Evolutionary conservation across 2,888 invertebrate species (phyloP).

Genomic region (Tillus elongatus): DNA sequence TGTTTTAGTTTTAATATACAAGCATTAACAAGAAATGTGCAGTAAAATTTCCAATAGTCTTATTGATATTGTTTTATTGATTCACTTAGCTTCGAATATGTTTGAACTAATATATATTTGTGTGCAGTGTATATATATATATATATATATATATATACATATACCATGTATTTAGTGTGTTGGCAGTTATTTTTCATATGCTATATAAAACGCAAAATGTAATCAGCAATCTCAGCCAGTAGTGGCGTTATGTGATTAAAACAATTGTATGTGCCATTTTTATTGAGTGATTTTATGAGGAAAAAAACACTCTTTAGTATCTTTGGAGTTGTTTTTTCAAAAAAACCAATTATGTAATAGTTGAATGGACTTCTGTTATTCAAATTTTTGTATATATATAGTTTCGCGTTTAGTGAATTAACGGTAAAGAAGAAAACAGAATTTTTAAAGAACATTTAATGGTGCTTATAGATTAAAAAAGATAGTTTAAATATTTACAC

Average conservation of each 20-base stretch:
- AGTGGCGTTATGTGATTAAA: background rate
- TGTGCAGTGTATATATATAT: background rate
- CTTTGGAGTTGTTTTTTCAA: too few species aligned
- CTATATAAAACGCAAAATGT: background rate
- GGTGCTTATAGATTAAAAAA: slow-evolving; percentile 38
- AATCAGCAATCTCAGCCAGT: slow-evolving; percentile 4
- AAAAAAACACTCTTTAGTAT: background rate
- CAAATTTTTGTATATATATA: background rate
- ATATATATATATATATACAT: background rate
- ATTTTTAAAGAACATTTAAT: slow-evolving; percentile 25
- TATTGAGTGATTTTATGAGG: background rate
- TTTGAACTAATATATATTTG: background rate
- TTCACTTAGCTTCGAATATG: background rate
- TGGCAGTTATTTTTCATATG: slow-evolving; percentile 1
- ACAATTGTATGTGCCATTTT: slow-evolving; percentile 4
- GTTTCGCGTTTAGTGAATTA: too few species aligned
- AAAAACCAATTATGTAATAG: too few species aligned
- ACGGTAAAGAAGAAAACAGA: too few species aligned
- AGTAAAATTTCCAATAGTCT: too few species aligned
- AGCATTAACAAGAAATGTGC: too few species aligned
- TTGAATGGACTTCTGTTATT: background rate
- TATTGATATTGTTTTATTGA: too few species aligned
- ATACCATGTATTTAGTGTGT: background rate
- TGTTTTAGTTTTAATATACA: too few species aligned
- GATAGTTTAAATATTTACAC: too few species aligned